phyloP scores from a whole-genome alignment of 2,113 vertebrate species.

The Tor tambroides region DNA sequence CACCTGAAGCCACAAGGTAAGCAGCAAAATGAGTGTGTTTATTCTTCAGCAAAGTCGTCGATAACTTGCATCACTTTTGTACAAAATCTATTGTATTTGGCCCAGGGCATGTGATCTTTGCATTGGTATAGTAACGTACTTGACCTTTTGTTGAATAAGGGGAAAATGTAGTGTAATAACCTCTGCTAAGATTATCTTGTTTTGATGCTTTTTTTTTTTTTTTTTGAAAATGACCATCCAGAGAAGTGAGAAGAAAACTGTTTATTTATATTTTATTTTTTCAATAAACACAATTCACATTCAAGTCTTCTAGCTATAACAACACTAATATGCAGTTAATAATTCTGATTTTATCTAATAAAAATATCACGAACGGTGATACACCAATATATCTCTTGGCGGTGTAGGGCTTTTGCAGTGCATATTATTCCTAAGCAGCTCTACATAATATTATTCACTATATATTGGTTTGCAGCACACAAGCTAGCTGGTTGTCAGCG shows the following conservation, averaged over 20 bases:
- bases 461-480: neutral
- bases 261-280: neutral
- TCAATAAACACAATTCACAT: neutral
- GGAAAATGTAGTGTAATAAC: neutral
- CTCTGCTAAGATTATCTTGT: neutral
- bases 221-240: neutral
- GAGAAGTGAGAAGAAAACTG: neutral
- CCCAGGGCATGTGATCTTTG: neutral
- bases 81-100: neutral
- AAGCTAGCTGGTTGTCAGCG: neutral
- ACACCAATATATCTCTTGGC: neutral
- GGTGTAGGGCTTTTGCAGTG: neutral
- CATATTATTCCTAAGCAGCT: neutral
- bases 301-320: neutral
- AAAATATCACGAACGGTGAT: neutral
- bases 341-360: neutral
- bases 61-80: constrained; percentile 13
- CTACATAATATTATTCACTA: neutral
- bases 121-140: neutral
- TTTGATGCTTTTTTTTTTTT: neutral
- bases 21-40: constrained; percentile 7
- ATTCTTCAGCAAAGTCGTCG: neutral
- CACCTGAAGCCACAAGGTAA: neutral
- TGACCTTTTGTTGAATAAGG: neutral
- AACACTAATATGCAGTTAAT: neutral